Evolutionary conservation across 2,888 invertebrate genomes (phyloP).

Genomic region (Clunio marinus): DNA sequence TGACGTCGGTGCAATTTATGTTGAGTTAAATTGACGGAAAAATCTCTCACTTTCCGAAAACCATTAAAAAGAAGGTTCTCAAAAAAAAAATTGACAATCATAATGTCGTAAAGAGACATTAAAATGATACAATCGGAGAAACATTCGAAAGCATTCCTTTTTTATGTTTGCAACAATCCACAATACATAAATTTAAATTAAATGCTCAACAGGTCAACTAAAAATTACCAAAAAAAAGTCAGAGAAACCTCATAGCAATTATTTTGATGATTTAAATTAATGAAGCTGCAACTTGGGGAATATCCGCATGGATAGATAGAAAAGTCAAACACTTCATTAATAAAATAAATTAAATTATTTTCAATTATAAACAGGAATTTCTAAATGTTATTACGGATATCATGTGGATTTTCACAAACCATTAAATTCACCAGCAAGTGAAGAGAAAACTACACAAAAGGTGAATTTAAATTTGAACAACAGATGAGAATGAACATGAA

Average conservation of each 20-base stretch:
- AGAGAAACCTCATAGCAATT: background rate
- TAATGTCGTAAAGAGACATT: background rate
- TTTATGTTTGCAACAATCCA: conserved; percentile 21
- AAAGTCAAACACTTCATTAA: too few relatives aligned
- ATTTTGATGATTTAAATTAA: background rate
- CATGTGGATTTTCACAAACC: conserved; percentile 24
- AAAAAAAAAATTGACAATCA: background rate
- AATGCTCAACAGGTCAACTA: conserved; percentile 12
- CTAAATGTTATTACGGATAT: conserved; percentile 5
- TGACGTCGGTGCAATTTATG: too few relatives aligned
- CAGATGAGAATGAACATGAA: too few relatives aligned
- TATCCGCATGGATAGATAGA: too few relatives aligned
- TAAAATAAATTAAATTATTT: background rate
- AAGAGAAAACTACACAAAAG: too few relatives aligned
- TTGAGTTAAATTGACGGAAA: background rate
- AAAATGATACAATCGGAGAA: conserved; percentile 8
- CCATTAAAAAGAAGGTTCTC: background rate
- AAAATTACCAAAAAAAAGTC: too few relatives aligned
- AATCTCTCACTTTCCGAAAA: background rate
- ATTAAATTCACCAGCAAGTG: background rate
- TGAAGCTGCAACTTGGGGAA: background rate
- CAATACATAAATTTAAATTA: conserved; percentile 18
- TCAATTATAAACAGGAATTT: background rate
- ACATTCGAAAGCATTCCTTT: background rate
- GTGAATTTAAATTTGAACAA: too few relatives aligned